Evolutionary conservation across 2,113 vertebrate genomes (phyloP).

Genomic region (Hepsetus odoe): DNA sequence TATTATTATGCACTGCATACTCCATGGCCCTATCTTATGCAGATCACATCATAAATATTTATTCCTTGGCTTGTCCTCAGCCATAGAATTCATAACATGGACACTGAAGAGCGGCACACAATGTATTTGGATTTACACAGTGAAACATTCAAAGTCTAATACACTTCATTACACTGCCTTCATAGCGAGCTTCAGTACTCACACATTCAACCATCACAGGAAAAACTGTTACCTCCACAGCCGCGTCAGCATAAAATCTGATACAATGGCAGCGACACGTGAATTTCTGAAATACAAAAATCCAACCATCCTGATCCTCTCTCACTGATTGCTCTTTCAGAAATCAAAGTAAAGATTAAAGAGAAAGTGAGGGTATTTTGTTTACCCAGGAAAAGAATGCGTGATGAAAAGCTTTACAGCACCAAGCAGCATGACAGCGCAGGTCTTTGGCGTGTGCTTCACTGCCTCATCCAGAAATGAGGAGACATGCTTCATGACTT

Average conservation of each 20-base stretch:
- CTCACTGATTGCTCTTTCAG: too few relatives aligned
- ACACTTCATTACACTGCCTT: too few relatives aligned
- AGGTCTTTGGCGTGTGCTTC: conserved; percentile 68
- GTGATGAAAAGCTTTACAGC: conserved; percentile 69
- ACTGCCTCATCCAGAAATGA: conserved; percentile 76
- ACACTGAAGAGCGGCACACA: too few relatives aligned
- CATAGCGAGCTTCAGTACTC: neutral
- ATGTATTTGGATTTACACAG: too few relatives aligned
- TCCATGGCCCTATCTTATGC: too few relatives aligned
- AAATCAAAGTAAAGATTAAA: neutral
- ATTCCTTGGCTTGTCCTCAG: too few relatives aligned
- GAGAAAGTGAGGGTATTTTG: neutral
- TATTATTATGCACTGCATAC: too few relatives aligned
- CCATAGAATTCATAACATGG: too few relatives aligned
- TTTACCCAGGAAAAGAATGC: conserved; percentile 73
- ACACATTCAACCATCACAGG: rapidly evolving
- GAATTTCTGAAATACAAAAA: conserved; percentile 7
- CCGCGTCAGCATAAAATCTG: conserved; percentile 60
- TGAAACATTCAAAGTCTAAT: too few relatives aligned
- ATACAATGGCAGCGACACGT: conserved; percentile 5
- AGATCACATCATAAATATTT: too few relatives aligned
- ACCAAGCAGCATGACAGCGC: conserved; percentile 80
- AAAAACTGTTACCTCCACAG: conserved; percentile 62
- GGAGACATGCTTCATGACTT: conserved; percentile 70
- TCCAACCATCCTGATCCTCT: neutral